phyloP scores from a whole-genome alignment of 2,113 vertebrate species.

The Albula glossodonta region DNA sequence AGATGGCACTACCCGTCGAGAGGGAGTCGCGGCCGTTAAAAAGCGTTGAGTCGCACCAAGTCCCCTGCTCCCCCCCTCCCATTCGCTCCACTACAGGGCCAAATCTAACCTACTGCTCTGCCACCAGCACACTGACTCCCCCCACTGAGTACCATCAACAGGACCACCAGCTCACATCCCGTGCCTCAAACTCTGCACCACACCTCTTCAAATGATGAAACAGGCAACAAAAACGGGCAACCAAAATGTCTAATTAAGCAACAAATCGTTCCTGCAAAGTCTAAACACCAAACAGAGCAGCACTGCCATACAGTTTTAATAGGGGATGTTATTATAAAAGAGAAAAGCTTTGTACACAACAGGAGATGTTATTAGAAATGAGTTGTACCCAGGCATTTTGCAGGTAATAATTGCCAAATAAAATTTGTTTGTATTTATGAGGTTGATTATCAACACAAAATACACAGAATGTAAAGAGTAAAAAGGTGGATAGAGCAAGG shows the following conservation, averaged over 20 bases:
- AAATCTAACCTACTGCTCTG: not conserved
- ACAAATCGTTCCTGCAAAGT: not conserved
- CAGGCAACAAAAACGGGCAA: not conserved
- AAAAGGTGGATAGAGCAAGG: not conserved
- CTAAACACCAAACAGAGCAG: not conserved
- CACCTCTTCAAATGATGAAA: not conserved
- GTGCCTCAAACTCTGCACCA: not conserved
- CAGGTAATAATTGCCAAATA: not conserved
- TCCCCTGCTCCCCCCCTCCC: not conserved
- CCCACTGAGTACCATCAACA: not conserved
- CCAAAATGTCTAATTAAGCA: not conserved
- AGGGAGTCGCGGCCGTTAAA: constrained; percentile 73
- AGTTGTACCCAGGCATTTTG: not conserved
- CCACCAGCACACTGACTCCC: not conserved
- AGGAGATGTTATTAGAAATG: not conserved
- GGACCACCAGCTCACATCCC: not conserved
- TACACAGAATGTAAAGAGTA: not conserved
- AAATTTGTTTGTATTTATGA: not conserved
- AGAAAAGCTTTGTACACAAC: too few species aligned
- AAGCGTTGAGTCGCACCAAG: constrained; percentile 60
- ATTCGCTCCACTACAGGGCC: constrained; percentile 20
- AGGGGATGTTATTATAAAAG: not conserved
- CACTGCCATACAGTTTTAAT: not conserved
- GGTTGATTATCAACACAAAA: too few species aligned
- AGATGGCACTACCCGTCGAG: constrained; percentile 73